Conservation (phyloP, 2,797 vertebrate genomes). For the Phoeniculus purpureus region DNA sequence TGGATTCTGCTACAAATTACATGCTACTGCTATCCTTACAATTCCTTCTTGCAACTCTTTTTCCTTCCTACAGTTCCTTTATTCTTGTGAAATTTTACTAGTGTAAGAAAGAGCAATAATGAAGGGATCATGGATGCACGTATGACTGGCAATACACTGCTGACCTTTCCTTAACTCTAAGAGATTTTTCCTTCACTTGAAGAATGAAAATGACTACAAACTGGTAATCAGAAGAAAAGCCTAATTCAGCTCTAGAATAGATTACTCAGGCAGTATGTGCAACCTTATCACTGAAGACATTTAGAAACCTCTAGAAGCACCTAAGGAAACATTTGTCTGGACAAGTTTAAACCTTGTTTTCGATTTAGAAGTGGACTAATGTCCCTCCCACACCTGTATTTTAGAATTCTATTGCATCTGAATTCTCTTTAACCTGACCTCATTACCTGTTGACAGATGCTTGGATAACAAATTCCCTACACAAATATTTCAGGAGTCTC, state of each 20-base stretch:
- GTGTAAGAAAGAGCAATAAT: neutral
- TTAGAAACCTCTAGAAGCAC: neutral
- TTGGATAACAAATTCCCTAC: neutral
- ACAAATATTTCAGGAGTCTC: neutral
- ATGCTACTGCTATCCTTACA: neutral
- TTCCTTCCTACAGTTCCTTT: neutral
- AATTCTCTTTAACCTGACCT: conserved; percentile 2
- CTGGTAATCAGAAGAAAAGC: neutral
- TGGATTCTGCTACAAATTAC: conserved; percentile 17
- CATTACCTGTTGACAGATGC: neutral
- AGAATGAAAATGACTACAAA: neutral
- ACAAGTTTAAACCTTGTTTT: neutral
- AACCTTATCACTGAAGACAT: neutral
- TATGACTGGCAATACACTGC: neutral
- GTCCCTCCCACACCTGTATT: neutral
- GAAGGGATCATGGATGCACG: neutral
- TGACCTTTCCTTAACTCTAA: neutral
- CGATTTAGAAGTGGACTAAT: neutral
- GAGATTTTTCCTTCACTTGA: neutral
- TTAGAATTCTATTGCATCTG: neutral
- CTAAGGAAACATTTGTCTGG: neutral
- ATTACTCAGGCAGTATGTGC: neutral
- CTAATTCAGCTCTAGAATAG: neutral
- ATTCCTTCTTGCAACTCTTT: conserved; percentile 14
- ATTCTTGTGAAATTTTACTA: neutral